Evolutionary conservation across 37 sponge, comb jelly and placozoan species (phyloP).

Genomic region (Diacarnus erythraeanus): DNA sequence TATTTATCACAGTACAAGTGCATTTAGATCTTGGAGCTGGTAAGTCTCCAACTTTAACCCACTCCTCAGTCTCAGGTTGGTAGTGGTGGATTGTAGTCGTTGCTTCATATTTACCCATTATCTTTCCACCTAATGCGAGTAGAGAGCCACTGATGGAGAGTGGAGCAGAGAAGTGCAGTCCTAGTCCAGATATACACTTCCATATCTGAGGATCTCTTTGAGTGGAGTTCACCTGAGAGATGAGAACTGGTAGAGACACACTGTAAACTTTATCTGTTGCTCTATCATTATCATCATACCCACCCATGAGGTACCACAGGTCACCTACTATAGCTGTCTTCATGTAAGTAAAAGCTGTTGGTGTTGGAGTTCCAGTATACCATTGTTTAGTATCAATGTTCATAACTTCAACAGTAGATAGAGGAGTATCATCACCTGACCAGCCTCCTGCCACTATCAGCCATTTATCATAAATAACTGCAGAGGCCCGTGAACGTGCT

Average conservation of each 20-base stretch:
- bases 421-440: too few relatives aligned
- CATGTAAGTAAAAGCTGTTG: neutral
- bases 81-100: neutral
- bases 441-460: constrained; percentile 9
- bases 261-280: neutral
- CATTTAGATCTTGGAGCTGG: constrained; percentile 3
- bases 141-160: neutral
- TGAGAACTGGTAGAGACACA: neutral
- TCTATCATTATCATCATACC: neutral
- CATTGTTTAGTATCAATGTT: neutral
- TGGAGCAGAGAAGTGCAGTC: too few relatives aligned
- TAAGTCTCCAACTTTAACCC: constrained; percentile 3
- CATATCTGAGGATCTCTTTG: neutral
- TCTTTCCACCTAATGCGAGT: too few relatives aligned
- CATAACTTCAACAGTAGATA: neutral
- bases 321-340: neutral
- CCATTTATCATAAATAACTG: too few relatives aligned
- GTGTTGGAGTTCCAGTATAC: neutral
- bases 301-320: neutral
- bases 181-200: too few relatives aligned
- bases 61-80: constrained; percentile 1
- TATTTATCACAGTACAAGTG: neutral
- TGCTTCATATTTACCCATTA: too few relatives aligned
- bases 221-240: constrained; percentile 2
- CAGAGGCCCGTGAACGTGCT: neutral